Conservation (phyloP, 2,888 invertebrate species). For the Tenthredo amoena region DNA sequence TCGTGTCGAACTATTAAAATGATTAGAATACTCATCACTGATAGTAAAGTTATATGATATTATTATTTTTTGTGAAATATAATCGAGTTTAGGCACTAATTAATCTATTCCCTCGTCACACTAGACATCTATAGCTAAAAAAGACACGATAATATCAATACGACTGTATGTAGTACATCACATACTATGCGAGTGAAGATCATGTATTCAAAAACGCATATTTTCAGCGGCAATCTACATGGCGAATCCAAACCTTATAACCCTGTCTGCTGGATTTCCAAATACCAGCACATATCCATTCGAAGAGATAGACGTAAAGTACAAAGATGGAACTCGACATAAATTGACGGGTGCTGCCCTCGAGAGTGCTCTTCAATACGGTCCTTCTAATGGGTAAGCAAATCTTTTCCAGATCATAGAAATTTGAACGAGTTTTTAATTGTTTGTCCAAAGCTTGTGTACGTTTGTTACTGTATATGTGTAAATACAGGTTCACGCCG, state of each 20-base stretch:
- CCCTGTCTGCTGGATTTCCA: slow-evolving; percentile 86
- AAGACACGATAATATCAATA: neutral
- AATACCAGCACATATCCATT: slow-evolving; percentile 86
- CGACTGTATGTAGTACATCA: neutral
- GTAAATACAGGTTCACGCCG: slow-evolving; percentile 79
- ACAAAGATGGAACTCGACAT: slow-evolving; percentile 79
- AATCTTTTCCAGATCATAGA: neutral
- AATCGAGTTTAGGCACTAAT: neutral
- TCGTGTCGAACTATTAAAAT: neutral
- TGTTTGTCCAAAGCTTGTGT: neutral
- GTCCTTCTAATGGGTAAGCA: slow-evolving; percentile 85
- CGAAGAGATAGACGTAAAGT: slow-evolving; percentile 80
- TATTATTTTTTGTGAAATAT: too few species aligned
- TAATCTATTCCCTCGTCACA: neutral
- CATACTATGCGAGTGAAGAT: neutral
- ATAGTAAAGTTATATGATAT: neutral
- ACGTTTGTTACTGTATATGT: slow-evolving; percentile 8
- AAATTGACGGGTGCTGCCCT: slow-evolving; percentile 82
- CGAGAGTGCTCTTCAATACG: slow-evolving; percentile 85
- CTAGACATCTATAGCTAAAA: neutral
- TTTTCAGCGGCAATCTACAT: slow-evolving; percentile 77
- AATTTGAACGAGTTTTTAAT: neutral
- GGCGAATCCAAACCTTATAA: slow-evolving; percentile 79
- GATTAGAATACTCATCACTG: neutral
- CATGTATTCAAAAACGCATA: neutral